phyloP scores from a whole-genome alignment of 2,888 invertebrate species.

The Drosophila hamatofila region DNA sequence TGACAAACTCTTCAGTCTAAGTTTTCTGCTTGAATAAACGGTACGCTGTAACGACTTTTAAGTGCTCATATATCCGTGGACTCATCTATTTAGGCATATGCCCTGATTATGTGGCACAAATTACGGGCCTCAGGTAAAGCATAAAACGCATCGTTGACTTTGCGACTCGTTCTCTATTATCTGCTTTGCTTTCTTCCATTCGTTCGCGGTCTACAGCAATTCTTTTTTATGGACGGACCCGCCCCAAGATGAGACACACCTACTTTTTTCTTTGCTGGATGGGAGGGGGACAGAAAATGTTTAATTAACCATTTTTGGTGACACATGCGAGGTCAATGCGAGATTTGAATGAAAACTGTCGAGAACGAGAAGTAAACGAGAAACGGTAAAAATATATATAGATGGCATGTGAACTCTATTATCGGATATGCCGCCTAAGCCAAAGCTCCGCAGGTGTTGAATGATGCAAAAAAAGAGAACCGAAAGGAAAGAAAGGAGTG shows the following conservation, averaged over 20 bases:
- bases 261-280: constrained; percentile 24
- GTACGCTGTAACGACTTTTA: constrained; percentile 27
- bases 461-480: constrained; percentile 4
- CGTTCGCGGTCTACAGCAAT: constrained; percentile 45
- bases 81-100: constrained; percentile 24
- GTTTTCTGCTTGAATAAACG: constrained; percentile 48
- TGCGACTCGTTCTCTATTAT: constrained; percentile 24
- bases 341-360: neutral
- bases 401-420: constrained; percentile 35
- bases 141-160: constrained; percentile 62
- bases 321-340: constrained; percentile 27
- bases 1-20: neutral
- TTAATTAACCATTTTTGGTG: constrained; percentile 57
- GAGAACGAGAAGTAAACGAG: neutral
- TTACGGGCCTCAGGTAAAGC: constrained; percentile 54
- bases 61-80: constrained; percentile 14
- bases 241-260: constrained; percentile 6
- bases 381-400: constrained; percentile 13
- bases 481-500: neutral
- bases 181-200: neutral
- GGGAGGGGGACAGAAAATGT: constrained; percentile 33
- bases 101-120: constrained; percentile 63
- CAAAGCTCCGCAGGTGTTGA: constrained; percentile 23
- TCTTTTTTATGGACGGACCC: constrained; percentile 57
- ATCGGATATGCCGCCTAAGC: constrained; percentile 51